A percentile compares a stretch with the other conserved stretches of the same genome.
These are phyloP conservation scores for Cyclargus thomasi DNA, from an alignment of 1,140 invertebrate species.

Conservation along the genomic window DNA sequence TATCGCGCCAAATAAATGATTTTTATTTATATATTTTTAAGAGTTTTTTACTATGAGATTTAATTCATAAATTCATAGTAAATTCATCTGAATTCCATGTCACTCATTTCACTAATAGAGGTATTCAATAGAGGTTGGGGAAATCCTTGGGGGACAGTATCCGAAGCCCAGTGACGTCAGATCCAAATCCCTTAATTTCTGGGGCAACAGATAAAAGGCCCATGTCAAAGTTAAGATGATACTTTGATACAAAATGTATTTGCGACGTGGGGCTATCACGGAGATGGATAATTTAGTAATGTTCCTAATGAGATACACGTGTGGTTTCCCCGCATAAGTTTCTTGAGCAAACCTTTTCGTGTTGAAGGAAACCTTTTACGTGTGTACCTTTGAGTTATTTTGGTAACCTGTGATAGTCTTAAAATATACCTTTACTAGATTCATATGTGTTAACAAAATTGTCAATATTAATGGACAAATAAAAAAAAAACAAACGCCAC, in stretches of 20 bases:
- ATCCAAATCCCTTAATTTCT: constrained; percentile 9
- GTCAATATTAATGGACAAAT: no score
- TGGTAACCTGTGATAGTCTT: no score
- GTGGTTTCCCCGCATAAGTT: not conserved
- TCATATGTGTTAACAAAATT: no score
- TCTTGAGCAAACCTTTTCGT: no score
- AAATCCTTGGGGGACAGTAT: not conserved
- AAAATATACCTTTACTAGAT: no score
- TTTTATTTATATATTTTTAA: no score
- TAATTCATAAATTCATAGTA: no score
- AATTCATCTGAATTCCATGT: not conserved
- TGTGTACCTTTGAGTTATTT: no score
- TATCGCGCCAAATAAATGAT: no score
- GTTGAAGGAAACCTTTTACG: no score
- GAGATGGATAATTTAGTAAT: constrained; percentile 2
- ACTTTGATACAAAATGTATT: constrained; percentile 1
- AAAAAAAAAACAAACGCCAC: no score
- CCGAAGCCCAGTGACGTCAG: constrained; percentile 1
- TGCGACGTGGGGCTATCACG: not conserved
- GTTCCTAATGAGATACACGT: not conserved
- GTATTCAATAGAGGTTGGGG: not conserved
- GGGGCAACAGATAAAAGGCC: constrained; percentile 6
- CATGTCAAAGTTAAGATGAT: not conserved
- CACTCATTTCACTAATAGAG: not conserved
- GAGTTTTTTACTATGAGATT: no score